Conservation (phyloP, 2,888 invertebrate species). For the Elegia similella region DNA sequence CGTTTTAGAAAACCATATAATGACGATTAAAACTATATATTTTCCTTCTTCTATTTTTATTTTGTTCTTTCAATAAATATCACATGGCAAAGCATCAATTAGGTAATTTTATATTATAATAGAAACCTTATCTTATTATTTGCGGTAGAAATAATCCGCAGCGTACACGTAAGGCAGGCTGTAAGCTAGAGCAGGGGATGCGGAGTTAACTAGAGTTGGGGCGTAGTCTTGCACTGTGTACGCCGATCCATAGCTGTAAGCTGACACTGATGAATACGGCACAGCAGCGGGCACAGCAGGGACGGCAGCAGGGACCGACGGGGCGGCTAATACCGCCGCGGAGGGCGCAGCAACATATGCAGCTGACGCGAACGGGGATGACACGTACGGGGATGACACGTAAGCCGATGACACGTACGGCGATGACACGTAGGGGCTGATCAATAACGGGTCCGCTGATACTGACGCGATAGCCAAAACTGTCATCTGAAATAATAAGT, state of each 20-base stretch:
- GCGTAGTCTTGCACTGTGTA: slow-evolving; percentile 44
- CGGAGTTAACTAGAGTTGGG: slow-evolving; percentile 34
- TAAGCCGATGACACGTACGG: slow-evolving; percentile 34
- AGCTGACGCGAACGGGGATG: slow-evolving; percentile 31
- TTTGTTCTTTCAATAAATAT: slow-evolving; percentile 17
- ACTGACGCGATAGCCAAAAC: slow-evolving; percentile 40
- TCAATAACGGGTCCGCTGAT: slow-evolving; percentile 45
- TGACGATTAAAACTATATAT: neutral
- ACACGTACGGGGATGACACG: slow-evolving; percentile 25
- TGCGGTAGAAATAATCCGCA: slow-evolving; percentile 41
- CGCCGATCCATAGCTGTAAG: slow-evolving; percentile 47
- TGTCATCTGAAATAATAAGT: slow-evolving; percentile 40
- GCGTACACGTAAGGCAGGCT: slow-evolving; percentile 42
- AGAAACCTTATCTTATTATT: slow-evolving; percentile 21
- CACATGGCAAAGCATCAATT: neutral
- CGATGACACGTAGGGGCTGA: slow-evolving; percentile 29
- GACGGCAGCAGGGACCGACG: slow-evolving; percentile 15
- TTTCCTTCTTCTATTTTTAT: neutral
- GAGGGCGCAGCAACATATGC: slow-evolving; percentile 26
- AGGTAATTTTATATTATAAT: neutral
- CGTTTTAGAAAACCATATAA: no score
- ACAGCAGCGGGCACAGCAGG: slow-evolving; percentile 30
- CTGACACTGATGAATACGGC: slow-evolving; percentile 39
- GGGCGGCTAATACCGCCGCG: slow-evolving; percentile 12
- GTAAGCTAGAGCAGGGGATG: slow-evolving; percentile 34